Conservation (phyloP, 2,113 vertebrate species). For the Odontesthes bonariensis region DNA sequence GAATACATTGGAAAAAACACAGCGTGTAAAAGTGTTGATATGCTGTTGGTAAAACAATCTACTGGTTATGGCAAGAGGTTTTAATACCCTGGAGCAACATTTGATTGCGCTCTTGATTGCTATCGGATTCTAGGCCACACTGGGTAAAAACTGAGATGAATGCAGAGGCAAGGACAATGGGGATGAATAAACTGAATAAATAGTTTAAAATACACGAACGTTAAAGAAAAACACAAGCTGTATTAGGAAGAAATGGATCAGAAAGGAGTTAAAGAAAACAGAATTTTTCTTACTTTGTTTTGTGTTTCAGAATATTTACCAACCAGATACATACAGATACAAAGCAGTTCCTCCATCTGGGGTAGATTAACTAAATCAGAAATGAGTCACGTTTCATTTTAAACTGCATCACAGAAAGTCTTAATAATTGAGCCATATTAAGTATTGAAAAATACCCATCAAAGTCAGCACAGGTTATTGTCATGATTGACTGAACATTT, state of each 20-base stretch:
- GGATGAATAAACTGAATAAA: constrained; percentile 44
- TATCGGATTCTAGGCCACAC: constrained; percentile 56
- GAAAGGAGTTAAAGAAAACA: neutral
- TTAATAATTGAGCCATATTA: constrained; percentile 33
- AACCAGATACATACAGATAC: neutral
- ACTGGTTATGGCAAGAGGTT: constrained; percentile 56
- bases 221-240: constrained; percentile 7
- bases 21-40: constrained; percentile 31
- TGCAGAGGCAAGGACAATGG: constrained; percentile 15
- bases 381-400: neutral
- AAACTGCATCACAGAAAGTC: constrained; percentile 14
- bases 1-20: constrained; percentile 22
- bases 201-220: constrained; percentile 14
- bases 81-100: constrained; percentile 61
- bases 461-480: constrained; percentile 13
- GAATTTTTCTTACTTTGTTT: too few species aligned
- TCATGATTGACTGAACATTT: constrained; percentile 31
- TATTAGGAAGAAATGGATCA: constrained; percentile 23
- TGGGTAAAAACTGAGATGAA: constrained; percentile 48
- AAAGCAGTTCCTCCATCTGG: neutral
- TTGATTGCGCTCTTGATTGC: constrained; percentile 74
- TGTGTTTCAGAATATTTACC: too few species aligned
- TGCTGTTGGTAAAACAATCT: constrained; percentile 58
- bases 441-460: constrained; percentile 28
- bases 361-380: constrained; percentile 14